Base-by-base conservation (phyloP, 2,888 invertebrate genomes). In the Cerastis rubricosa region DNA sequence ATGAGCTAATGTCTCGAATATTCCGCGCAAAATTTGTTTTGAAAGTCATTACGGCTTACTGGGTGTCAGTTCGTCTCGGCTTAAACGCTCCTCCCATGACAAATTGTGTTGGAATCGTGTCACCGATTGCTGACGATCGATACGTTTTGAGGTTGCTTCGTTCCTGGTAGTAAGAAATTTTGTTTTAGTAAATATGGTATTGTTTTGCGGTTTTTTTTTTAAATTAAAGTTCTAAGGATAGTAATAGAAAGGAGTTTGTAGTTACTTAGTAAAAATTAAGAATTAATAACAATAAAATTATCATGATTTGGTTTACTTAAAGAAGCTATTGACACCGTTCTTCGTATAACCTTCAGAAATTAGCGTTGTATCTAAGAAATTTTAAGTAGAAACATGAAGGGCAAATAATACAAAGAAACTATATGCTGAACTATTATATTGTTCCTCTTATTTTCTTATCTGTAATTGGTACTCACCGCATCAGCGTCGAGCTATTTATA, bases 1-100 rank as follows among this genome's bases (percentile, higher is more conserved):
- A 87, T 87, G 80, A 86, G 87, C 87, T 87, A 88, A 87, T 84
- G 88, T 84, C 83, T 78, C 79, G 79, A 87, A 86, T 87, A 85
- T 87, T 83, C 84, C 77, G 78, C 85, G 89, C 82, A 69, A 82
- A 88, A 87, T 88, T 88, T 88, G 86, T 88, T 88, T 84, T 78
- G 76, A 74, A 85, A 87, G 83, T 85, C 84, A 76, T 81, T 73
- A 83, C 40, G 80, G 88, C 77, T 81, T 80, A 85, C 84, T 72
- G 78, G 70, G 81, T 86, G 87, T 80, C 87, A 88, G 78, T 80
- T 88, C 86, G 88, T 78, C 78, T 71, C 69, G 80, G 74, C 71
- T 80, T 84, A 84, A 88, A 80, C 77, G 77, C 66, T 77, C 54
- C 61, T 83, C 61, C 76, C 81, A 84, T 87, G 88, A 88, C 82